Base-by-base conservation (phyloP, 1,140 invertebrate species). In the Ectropis grisescens region DNA sequence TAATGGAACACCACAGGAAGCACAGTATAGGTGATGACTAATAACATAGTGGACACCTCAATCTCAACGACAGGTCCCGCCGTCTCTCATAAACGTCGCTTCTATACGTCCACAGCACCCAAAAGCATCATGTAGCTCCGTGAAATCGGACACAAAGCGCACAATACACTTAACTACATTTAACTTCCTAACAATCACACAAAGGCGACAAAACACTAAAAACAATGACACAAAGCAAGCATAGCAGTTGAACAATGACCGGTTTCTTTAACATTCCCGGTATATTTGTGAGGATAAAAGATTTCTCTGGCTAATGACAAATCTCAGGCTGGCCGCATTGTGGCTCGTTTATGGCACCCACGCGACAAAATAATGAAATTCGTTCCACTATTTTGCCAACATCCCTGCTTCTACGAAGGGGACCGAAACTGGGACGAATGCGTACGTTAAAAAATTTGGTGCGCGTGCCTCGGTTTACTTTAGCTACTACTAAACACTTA, bases 111-210 rank as follows among this genome's bases (percentile, higher is more conserved):
- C 41, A 60, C 42, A 61, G 54, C 55, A 64, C 37, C 54, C 45
- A 46, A 55, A 52, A 58, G 46, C 33, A 41, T 33, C 47, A 44
- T 36, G 54, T 49, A 40, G 46, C 42, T 47, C 41, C 65, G 50
- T 74, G 61, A 78, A 71, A 78, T 78, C 47, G n/a, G 4, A 36
- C 14, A 74, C 61, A 78, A 70, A 32, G 29, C 25, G 10, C n/a
- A 74, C 58, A 80, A 78, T 66, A 41, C 33, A 45, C 40, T 69
- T 71, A 78, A 78, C 66, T 58, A 72, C 70, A 78, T 76, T 74
- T 78, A 78, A 78, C 75, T 80, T 59, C 75, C 70, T 61, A 71
- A 78, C 72, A 80, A 80, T 72, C 44, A 57, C 35, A 62, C 61
- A 74, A 78, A 67, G 56, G 38, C 28, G 30, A 52, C 55, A 70